A percentile compares a stretch with the other conserved stretches of the same genome.
These are phyloP conservation scores for Xiphophorus couchianus DNA, from an alignment of 2,113 vertebrate species.

Conservation along the genomic window DNA sequence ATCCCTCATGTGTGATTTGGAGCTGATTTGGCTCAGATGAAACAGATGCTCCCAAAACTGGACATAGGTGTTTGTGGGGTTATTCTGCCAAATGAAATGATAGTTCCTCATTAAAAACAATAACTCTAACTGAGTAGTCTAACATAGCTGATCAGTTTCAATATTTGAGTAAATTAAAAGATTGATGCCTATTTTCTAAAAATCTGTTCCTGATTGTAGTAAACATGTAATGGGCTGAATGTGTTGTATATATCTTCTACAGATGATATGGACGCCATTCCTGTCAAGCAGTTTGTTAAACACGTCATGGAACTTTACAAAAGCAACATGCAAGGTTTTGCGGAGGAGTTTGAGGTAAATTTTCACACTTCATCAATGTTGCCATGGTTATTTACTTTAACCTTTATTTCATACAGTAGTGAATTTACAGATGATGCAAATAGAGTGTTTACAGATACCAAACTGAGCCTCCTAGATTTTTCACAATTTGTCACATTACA, in stretches of 20 bases:
- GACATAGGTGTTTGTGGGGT: slow-evolving; percentile 22
- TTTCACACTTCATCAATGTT: neutral
- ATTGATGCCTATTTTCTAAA: neutral
- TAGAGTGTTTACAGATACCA: neutral
- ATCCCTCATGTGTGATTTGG: slow-evolving; percentile 65
- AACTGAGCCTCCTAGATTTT: neutral
- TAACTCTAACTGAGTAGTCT: neutral
- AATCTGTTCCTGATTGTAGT: neutral
- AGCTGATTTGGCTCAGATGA: slow-evolving; percentile 67
- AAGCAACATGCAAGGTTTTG: slow-evolving; percentile 96
- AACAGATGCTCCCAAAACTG: slow-evolving; percentile 71
- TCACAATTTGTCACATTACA: neutral
- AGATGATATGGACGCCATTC: slow-evolving; percentile 98
- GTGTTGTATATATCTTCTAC: slow-evolving; percentile 50
- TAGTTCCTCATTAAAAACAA: neutral
- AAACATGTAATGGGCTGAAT: neutral
- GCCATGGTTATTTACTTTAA: neutral
- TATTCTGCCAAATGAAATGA: slow-evolving; percentile 6
- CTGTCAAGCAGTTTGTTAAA: slow-evolving; percentile 96
- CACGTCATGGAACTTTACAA: slow-evolving; percentile 95
- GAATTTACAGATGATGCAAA: neutral
- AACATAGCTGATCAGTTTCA: neutral
- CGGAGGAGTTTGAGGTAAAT: slow-evolving; percentile 96
- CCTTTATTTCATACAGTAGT: no score
- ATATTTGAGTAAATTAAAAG: slow-evolving; percentile 3